Evolutionary conservation across 2,113 vertebrate genomes (phyloP).

Genomic region (Parotia lawesii): DNA sequence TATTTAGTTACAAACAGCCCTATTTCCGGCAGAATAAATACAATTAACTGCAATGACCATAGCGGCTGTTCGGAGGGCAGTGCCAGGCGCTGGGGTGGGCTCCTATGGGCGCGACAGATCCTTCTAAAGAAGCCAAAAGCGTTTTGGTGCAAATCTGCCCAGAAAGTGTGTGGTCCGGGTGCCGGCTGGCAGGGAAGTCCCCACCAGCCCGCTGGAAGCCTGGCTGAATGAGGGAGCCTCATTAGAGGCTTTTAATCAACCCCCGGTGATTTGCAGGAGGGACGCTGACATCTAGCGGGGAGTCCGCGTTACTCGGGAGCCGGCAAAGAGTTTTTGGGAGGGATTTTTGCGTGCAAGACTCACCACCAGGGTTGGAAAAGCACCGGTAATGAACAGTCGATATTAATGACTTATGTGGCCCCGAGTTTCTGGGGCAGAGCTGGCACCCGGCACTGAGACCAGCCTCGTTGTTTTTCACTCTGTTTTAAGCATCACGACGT

Average conservation of each 20-base stretch:
- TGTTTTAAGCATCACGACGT: neutral
- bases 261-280: neutral
- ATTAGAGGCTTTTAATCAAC: neutral
- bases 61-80: fast-evolving
- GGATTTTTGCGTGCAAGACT: neutral
- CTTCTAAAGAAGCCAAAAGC: neutral
- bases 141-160: neutral
- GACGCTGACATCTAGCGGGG: slow-evolving; percentile 54
- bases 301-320: neutral
- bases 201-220: fast-evolving
- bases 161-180: fast-evolving
- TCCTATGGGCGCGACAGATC: fast-evolving
- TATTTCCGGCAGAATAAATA: neutral
- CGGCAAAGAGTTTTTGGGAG: fast-evolving
- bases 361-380: fast-evolving
- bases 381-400: fast-evolving
- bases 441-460: neutral
- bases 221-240: neutral
- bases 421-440: neutral
- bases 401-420: fast-evolving
- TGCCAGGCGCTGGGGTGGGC: neutral
- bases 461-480: neutral
- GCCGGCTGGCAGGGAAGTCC: neutral
- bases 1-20: neutral
- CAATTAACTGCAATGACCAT: neutral